Evolutionary conservation across 2,797 vertebrate species (phyloP).

Genomic region (Pitangus sulphuratus): DNA sequence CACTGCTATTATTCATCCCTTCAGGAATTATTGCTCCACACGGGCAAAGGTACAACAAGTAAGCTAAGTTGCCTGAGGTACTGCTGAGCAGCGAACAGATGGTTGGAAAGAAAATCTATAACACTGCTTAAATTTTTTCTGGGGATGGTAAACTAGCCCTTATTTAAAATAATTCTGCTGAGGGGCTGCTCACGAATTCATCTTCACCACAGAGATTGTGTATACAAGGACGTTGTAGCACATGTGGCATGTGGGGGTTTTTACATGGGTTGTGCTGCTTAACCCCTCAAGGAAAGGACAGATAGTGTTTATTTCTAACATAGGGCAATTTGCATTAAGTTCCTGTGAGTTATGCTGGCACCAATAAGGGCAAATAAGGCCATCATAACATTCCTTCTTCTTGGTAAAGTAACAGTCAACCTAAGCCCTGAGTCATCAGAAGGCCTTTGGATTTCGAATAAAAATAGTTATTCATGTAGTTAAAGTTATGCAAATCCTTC

Average conservation of each 20-base stretch:
- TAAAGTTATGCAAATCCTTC: not conserved
- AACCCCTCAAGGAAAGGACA: not conserved
- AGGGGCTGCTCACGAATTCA: not conserved
- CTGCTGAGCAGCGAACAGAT: constrained; percentile 2
- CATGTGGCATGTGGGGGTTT: not conserved
- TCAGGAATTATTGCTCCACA: constrained; percentile 11
- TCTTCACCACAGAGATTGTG: not conserved
- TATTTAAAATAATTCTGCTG: not conserved
- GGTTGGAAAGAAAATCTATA: not conserved
- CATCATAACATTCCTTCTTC: not conserved
- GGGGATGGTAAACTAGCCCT: not conserved
- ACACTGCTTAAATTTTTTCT: not conserved
- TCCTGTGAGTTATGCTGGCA: not conserved
- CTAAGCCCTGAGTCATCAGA: not conserved
- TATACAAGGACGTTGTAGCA: not conserved
- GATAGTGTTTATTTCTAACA: not conserved
- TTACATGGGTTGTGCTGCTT: not conserved
- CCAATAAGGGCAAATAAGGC: not conserved
- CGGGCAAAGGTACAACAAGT: not conserved
- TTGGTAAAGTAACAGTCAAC: not conserved
- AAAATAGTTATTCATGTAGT: not conserved
- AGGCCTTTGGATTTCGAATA: not conserved
- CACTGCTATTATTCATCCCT: not conserved
- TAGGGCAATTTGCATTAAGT: not conserved
- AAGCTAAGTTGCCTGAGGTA: not conserved